These are phyloP conservation scores for Heliconius erato DNA, from an alignment of 2,888 invertebrate genomes.

Conservation along the genomic window DNA sequence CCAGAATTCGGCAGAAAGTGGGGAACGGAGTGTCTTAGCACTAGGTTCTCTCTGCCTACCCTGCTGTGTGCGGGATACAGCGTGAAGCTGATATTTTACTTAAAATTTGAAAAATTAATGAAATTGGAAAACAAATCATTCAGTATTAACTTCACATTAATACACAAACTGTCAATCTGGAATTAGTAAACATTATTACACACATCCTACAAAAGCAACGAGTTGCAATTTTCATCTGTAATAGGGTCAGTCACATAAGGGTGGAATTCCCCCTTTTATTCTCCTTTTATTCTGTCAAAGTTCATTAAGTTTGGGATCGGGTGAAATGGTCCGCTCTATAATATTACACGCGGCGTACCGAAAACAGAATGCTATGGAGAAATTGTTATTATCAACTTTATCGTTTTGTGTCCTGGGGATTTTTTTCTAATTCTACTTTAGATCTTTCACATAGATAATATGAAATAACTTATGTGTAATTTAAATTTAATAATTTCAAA, in stretches of 20 bases:
- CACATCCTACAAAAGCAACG: not conserved
- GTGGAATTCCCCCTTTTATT: slow-evolving; percentile 35
- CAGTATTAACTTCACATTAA: not conserved
- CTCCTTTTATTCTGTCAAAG: slow-evolving; percentile 37
- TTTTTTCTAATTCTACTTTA: not conserved
- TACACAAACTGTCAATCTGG: too few relatives aligned
- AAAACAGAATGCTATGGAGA: not conserved
- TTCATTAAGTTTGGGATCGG: slow-evolving; percentile 42
- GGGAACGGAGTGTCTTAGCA: too few relatives aligned
- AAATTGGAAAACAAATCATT: not conserved
- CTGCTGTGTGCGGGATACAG: too few relatives aligned
- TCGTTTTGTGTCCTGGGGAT: not conserved
- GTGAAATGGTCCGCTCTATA: slow-evolving; percentile 21
- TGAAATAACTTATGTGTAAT: too few relatives aligned
- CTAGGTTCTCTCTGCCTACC: too few relatives aligned
- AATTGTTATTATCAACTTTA: not conserved
- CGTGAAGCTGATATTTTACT: too few relatives aligned
- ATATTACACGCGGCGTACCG: not conserved
- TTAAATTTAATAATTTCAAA: too few relatives aligned
- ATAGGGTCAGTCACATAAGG: slow-evolving; percentile 36
- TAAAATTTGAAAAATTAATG: too few relatives aligned
- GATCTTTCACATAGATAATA: not conserved
- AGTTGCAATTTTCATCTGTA: slow-evolving; percentile 17
- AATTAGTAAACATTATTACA: not conserved
- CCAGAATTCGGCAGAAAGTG: too few relatives aligned